These are phyloP conservation scores for Drosophila repletoides DNA, from an alignment of 1,140 invertebrate genomes.

Conservation along the genomic window DNA sequence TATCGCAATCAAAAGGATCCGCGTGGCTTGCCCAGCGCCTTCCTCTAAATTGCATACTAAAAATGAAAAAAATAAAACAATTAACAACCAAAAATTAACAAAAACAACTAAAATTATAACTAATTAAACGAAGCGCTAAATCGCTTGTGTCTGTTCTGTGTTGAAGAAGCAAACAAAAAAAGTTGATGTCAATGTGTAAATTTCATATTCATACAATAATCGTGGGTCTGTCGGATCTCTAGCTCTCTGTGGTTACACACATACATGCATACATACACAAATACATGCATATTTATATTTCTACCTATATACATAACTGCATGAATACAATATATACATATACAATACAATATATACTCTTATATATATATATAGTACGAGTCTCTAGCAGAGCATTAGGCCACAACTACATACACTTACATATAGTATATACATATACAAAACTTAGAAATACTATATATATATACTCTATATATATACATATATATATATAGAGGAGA, in stretches of 20 bases:
- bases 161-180: conserved; percentile 19
- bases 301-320: conserved; percentile 38
- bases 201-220: conserved; percentile 59
- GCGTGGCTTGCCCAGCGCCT: conserved; percentile 96
- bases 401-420: conserved; percentile 62
- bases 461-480: conserved; percentile 43
- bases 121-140: conserved; percentile 7
- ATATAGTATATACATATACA: conserved; percentile 49
- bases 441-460: conserved; percentile 44
- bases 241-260: conserved; percentile 11
- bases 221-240: conserved; percentile 48
- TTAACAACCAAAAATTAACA: conserved; percentile 30
- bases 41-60: conserved; percentile 88
- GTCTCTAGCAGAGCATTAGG: too few species aligned
- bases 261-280: conserved; percentile 18
- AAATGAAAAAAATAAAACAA: conserved; percentile 20
- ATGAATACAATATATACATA: neutral
- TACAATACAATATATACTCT: conserved; percentile 26
- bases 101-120: conserved; percentile 17
- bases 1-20: conserved; percentile 99
- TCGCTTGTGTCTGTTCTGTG: conserved; percentile 30
- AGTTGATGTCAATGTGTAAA: conserved; percentile 59
- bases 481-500: conserved; percentile 42
- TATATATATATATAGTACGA: too few species aligned
- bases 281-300: conserved; percentile 72